Evolutionary conservation across 1,140 invertebrate genomes (phyloP).

Genomic region (Maniola jurtina): DNA sequence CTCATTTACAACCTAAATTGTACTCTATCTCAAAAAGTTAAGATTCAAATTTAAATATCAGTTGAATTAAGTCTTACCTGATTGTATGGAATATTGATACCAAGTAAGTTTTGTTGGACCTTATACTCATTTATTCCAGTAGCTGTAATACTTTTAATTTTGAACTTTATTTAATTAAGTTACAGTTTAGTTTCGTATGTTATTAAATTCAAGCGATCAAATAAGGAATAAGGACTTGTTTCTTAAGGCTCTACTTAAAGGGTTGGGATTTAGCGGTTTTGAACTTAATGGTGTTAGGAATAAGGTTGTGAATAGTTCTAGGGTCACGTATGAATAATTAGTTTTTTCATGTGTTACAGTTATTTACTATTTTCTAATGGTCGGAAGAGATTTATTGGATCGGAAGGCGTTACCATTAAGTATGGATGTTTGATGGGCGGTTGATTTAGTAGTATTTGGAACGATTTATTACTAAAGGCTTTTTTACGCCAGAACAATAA

Average conservation of each 20-base stretch:
- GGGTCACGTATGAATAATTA: constrained; percentile 15
- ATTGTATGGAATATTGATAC: constrained; percentile 32
- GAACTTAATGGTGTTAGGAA: background rate
- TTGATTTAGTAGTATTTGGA: constrained; percentile 10
- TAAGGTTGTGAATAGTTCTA: constrained; percentile 4
- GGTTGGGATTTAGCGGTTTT: background rate
- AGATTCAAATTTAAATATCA: constrained; percentile 24
- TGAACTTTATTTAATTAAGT: background rate
- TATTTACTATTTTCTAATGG: constrained; percentile 19
- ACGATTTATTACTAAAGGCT: background rate
- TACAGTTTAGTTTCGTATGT: background rate
- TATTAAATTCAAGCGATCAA: background rate
- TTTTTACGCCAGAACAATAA: no score
- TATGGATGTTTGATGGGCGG: constrained; percentile 27
- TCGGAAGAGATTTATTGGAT: constrained; percentile 16
- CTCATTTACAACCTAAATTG: constrained; percentile 16
- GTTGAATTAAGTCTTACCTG: constrained; percentile 3
- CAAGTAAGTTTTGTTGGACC: constrained; percentile 15
- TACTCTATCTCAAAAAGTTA: constrained; percentile 16
- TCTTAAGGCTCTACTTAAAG: constrained; percentile 14
- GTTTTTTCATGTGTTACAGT: constrained; percentile 21
- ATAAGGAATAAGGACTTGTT: constrained; percentile 9
- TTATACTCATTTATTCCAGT: constrained; percentile 15
- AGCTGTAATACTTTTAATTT: background rate
- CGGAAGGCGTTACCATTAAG: constrained; percentile 19